Evolutionary conservation across 2,797 vertebrate genomes (phyloP).

Genomic region (Acridotheres tristis): DNA sequence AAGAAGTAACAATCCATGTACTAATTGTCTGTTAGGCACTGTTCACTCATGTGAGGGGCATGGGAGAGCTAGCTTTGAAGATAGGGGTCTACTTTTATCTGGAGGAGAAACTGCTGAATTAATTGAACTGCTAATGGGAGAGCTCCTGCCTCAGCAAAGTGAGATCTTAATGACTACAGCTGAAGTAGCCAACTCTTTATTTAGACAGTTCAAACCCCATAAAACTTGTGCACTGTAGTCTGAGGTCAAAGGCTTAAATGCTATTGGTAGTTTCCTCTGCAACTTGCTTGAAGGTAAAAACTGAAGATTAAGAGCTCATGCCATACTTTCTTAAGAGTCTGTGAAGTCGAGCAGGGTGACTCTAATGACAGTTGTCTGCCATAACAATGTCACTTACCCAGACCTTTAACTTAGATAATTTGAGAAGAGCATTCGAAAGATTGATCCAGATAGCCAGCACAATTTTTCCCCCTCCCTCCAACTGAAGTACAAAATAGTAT

Average conservation of each 20-base stretch:
- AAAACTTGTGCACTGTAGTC: neutral
- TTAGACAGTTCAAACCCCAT: neutral
- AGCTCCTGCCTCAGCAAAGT: neutral
- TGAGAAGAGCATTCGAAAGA: neutral
- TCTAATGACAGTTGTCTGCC: neutral
- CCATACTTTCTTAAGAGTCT: neutral
- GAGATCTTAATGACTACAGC: neutral
- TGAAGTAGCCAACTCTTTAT: neutral
- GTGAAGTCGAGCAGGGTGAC: neutral
- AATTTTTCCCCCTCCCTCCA: neutral
- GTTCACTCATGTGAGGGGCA: neutral
- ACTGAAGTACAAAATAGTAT: neutral
- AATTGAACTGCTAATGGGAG: neutral
- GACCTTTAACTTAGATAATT: neutral
- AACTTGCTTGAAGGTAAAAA: neutral
- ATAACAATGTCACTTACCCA: neutral
- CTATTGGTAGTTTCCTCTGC: neutral
- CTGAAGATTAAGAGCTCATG: neutral
- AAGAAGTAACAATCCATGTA: neutral
- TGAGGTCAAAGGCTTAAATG: neutral
- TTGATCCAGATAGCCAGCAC: neutral
- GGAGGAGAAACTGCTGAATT: neutral
- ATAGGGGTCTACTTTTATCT: neutral
- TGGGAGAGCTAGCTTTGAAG: neutral
- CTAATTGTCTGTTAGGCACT: neutral